Evolutionary conservation across 2,888 invertebrate species (phyloP).

Genomic region (Alcis repandata): DNA sequence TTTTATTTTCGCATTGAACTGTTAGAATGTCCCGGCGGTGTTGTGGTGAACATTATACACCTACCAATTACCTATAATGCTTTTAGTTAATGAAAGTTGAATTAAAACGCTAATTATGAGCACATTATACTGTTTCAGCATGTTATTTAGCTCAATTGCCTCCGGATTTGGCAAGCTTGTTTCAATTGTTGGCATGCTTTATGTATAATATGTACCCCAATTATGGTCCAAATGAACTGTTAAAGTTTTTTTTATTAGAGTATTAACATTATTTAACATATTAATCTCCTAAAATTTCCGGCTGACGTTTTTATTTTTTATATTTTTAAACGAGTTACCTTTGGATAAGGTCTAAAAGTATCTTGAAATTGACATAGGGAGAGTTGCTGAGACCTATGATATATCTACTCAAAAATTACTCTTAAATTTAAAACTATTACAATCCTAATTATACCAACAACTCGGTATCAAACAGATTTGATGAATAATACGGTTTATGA

Average conservation of each 20-base stretch:
- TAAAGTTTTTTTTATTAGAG: neutral
- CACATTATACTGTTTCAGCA: conserved; percentile 1
- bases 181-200: conserved; percentile 1
- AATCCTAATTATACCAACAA: neutral
- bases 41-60: neutral
- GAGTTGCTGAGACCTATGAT: too few relatives aligned
- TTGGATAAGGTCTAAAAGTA: too few relatives aligned
- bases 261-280: too few relatives aligned
- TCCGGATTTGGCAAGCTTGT: conserved; percentile 9
- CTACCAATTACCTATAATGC: conserved; percentile 14
- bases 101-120: conserved; percentile 16
- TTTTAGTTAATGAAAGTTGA: conserved; percentile 30
- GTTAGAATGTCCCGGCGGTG: too few relatives aligned
- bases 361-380: too few relatives aligned
- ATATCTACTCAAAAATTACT: too few relatives aligned
- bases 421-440: too few relatives aligned
- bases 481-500: neutral
- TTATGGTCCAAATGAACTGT: neutral
- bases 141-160: conserved; percentile 14
- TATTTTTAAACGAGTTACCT: too few relatives aligned
- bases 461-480: neutral
- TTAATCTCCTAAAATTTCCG: too few relatives aligned
- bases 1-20: too few relatives aligned
- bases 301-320: too few relatives aligned
- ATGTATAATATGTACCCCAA: too few relatives aligned